Base-by-base conservation (phyloP, 2,797 vertebrate species). In the Dipus sagitta region DNA sequence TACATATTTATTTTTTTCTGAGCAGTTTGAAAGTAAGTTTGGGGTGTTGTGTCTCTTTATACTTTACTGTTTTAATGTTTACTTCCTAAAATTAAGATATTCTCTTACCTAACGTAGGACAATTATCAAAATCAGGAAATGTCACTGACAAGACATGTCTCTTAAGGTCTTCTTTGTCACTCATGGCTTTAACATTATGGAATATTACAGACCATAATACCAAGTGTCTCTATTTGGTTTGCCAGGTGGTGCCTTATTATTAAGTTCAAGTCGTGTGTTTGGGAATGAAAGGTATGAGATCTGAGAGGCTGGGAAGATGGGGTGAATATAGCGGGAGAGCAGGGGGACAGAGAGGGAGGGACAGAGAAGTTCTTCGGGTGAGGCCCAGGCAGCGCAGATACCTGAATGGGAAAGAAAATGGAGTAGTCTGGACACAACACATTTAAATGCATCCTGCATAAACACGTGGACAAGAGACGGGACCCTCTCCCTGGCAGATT, bases 61-160 rank as follows among this genome's bases (percentile, higher is more conserved):
- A 11, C 34, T 60, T 87, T 82, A 78, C 42, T 77, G 84, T 89
- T 89, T 91, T 23, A 60, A 2, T 14, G n/a, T 67, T 8, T 62
- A 30, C 79, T 70, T 91, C n/a, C 77, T 94, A 86, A 90, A 94
- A 88, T 38, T 47, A 86, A 58, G 21, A 23, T 74, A 62, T 47
- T 75, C 38, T 90, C 62, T 77, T 75, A 34, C 1, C 21, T 80
- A 75, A 62, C 30, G 10, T n/a, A 90, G 6, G 72, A 20, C 4
- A 78, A 3, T 67, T 77, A 62, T 71, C 83, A 93, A 92, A 92
- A 88, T 86, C 88, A 93, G 54, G 70, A 82, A 91, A 79, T 9
- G 17, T 26, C n/a, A 30, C 42, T 86, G 28, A 89, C 20, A 12
- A 21, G 62, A 78, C 2, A 86, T 30, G 71, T 30, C 60, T 67